phyloP scores from a whole-genome alignment of 2,888 invertebrate genomes.

The Brenthis hecate region DNA sequence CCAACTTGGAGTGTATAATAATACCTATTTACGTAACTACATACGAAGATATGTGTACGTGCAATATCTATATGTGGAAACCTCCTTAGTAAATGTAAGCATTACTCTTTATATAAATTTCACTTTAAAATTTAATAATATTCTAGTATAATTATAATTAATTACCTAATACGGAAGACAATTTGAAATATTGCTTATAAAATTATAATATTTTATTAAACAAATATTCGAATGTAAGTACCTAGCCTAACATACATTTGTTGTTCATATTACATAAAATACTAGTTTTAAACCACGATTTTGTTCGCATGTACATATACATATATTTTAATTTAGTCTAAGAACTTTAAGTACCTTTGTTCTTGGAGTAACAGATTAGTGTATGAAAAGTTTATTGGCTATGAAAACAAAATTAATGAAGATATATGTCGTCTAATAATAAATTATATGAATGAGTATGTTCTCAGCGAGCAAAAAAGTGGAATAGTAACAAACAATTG shows the following conservation, averaged over 20 bases:
- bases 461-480: conserved; percentile 47
- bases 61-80: conserved; percentile 4
- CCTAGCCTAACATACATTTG: too few relatives aligned
- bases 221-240: too few relatives aligned
- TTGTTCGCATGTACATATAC: too few relatives aligned
- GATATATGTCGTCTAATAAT: conserved; percentile 25
- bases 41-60: conserved; percentile 10
- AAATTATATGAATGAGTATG: conserved; percentile 21
- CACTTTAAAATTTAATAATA: not conserved
- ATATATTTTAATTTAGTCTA: not conserved
- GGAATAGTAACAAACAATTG: conserved; percentile 47
- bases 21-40: conserved; percentile 54
- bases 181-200: too few relatives aligned
- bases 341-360: not conserved
- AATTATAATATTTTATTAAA: too few relatives aligned
- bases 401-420: not conserved
- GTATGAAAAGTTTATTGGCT: not conserved
- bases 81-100: conserved; percentile 2
- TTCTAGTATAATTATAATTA: not conserved
- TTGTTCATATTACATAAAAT: too few relatives aligned
- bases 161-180: not conserved
- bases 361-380: not conserved
- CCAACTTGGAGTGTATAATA: conserved; percentile 54
- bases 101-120: not conserved
- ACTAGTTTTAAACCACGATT: too few relatives aligned